phyloP scores from a whole-genome alignment of 2,888 invertebrate species.

The Drosophila prostipennis region DNA sequence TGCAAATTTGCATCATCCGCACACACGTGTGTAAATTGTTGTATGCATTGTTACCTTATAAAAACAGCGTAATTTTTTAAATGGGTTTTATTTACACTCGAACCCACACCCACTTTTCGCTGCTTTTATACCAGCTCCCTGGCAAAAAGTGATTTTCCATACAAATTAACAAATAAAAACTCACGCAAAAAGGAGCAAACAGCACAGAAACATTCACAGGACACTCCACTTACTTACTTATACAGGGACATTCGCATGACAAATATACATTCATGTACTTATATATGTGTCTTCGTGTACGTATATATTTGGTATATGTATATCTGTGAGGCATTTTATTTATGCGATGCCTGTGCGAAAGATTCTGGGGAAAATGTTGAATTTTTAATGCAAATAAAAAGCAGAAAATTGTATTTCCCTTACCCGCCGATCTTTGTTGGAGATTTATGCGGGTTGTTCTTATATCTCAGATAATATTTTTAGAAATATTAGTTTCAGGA shows the following conservation, averaged over 20 bases:
- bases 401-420: slow-evolving; percentile 17
- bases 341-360: slow-evolving; percentile 49
- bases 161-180: slow-evolving; percentile 76
- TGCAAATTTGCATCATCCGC: slow-evolving; percentile 72
- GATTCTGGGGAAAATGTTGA: slow-evolving; percentile 44
- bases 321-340: slow-evolving; percentile 50
- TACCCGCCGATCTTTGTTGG: slow-evolving; percentile 9
- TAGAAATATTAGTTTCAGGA: background rate
- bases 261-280: slow-evolving; percentile 1
- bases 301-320: slow-evolving; percentile 11
- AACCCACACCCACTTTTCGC: slow-evolving; percentile 3
- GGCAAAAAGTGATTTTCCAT: slow-evolving; percentile 77
- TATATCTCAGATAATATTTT: background rate
- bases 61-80: slow-evolving; percentile 79
- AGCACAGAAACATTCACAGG: slow-evolving; percentile 26
- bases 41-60: slow-evolving; percentile 80
- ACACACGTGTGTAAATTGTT: slow-evolving; percentile 74
- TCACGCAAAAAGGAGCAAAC: slow-evolving; percentile 29
- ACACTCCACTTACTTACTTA: slow-evolving; percentile 10
- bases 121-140: slow-evolving; percentile 15
- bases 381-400: slow-evolving; percentile 44
- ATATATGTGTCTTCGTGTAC: slow-evolving; percentile 7
- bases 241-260: slow-evolving; percentile 11
- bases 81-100: slow-evolving; percentile 65
- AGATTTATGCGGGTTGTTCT: background rate